These are phyloP conservation scores for Anser brachyrhynchus DNA, from an alignment of 2,113 vertebrate genomes.

Conservation along the genomic window DNA sequence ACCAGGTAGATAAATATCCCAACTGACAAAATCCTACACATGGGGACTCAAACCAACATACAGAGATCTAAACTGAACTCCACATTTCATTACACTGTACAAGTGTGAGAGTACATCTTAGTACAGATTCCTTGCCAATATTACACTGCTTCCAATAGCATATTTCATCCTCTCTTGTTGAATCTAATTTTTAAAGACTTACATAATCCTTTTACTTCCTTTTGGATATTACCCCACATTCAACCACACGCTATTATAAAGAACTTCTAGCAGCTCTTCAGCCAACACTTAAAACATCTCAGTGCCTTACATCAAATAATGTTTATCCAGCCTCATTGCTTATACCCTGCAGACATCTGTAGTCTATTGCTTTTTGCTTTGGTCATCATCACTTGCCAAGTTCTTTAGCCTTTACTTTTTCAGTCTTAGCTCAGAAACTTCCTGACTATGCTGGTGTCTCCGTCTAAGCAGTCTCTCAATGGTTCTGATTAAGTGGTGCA, in stretches of 20 bases:
- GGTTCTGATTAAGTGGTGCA: not conserved
- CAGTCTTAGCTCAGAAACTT: not conserved
- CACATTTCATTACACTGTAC: not conserved
- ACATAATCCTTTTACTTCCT: slow-evolving; percentile 1
- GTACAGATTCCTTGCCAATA: not conserved
- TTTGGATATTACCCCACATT: not conserved
- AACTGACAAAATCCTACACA: not conserved
- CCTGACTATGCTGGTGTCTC: not conserved
- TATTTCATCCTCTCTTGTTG: not conserved
- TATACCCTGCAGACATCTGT: not conserved
- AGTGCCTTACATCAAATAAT: not conserved
- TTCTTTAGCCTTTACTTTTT: not conserved
- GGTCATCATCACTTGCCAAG: not conserved
- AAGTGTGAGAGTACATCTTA: not conserved
- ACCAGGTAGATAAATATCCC: not conserved
- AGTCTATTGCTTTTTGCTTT: not conserved
- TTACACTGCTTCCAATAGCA: not conserved
- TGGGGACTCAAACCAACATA: not conserved
- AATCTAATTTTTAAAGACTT: slow-evolving; percentile 29
- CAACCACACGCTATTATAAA: not conserved
- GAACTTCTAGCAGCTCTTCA: not conserved
- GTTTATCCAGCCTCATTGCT: not conserved
- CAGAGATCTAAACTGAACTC: not conserved
- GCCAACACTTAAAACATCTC: not conserved
- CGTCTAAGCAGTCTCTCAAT: not conserved